These are phyloP conservation scores for Hyles vespertilio DNA, from an alignment of 1,140 invertebrate species.

Conservation along the genomic window DNA sequence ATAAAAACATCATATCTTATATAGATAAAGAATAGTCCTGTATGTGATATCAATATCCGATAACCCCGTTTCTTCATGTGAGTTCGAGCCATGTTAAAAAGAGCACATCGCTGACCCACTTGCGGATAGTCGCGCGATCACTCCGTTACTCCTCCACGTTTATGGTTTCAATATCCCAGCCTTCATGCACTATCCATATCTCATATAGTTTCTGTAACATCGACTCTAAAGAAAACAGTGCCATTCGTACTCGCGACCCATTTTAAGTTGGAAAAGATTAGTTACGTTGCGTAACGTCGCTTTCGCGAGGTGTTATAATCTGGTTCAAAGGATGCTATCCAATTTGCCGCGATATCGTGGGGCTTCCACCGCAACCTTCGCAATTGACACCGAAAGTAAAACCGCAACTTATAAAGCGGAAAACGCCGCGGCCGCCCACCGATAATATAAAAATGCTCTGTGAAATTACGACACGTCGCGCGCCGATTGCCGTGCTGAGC, in stretches of 20 bases:
- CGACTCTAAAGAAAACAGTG: conserved; percentile 13
- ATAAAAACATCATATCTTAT: too few species aligned
- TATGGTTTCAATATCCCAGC: conserved; percentile 66
- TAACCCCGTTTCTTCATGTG: conserved; percentile 14
- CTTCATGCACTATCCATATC: conserved; percentile 19
- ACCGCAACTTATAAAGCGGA: conserved; percentile 45
- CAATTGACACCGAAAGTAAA: conserved; percentile 61
- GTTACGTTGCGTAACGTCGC: conserved; percentile 39
- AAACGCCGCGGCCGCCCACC: conserved; percentile 35
- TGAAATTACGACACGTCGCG: conserved; percentile 50
- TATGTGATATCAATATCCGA: too few species aligned
- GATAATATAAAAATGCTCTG: conserved; percentile 29
- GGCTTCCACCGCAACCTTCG: conserved; percentile 60
- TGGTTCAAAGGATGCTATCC: conserved; percentile 57
- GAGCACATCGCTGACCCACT: conserved; percentile 48
- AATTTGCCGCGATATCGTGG: conserved; percentile 55
- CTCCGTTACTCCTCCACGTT: too few species aligned
- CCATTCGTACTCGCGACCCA: conserved; percentile 33
- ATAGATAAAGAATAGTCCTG: too few species aligned
- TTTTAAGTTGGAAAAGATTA: conserved; percentile 38
- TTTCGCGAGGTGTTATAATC: conserved; percentile 57
- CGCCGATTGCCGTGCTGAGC: conserved; percentile 18
- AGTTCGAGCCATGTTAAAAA: conserved; percentile 44
- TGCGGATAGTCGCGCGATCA: conserved; percentile 45
- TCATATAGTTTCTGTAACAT: conserved; percentile 21